phyloP scores from a whole-genome alignment of 2,797 vertebrate species.

The Pristis pectinata region DNA sequence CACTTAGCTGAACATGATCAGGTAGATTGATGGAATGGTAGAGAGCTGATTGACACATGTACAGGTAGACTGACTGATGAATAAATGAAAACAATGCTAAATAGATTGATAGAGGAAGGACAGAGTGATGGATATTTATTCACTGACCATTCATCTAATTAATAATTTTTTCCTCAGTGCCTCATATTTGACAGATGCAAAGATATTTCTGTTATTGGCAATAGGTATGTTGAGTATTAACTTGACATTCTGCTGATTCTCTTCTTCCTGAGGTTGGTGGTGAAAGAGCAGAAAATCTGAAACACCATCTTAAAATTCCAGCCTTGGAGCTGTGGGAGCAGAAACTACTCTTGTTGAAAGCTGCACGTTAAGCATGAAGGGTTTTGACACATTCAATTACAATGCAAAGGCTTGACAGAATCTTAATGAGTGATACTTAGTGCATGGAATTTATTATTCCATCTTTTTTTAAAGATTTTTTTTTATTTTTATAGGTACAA shows the following conservation, averaged over 20 bases:
- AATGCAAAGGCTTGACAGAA: slow-evolving; percentile 51
- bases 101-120: neutral
- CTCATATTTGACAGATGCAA: neutral
- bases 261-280: neutral
- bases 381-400: slow-evolving; percentile 69
- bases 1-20: neutral
- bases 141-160: neutral
- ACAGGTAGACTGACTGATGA: neutral
- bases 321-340: neutral
- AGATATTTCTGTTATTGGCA: neutral
- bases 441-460: slow-evolving; percentile 44
- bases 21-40: neutral
- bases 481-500: neutral
- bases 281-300: neutral
- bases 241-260: slow-evolving; percentile 10
- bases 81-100: neutral
- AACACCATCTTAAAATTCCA: neutral
- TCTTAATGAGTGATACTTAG: slow-evolving; percentile 44
- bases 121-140: neutral
- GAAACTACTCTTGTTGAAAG: slow-evolving; percentile 44
- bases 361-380: slow-evolving; percentile 54
- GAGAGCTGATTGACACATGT: neutral
- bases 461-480: slow-evolving; percentile 26
- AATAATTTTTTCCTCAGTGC: neutral
- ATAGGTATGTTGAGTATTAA: neutral